Conservation (phyloP, 1,140 invertebrate genomes). For the Bombus cullumanus region DNA sequence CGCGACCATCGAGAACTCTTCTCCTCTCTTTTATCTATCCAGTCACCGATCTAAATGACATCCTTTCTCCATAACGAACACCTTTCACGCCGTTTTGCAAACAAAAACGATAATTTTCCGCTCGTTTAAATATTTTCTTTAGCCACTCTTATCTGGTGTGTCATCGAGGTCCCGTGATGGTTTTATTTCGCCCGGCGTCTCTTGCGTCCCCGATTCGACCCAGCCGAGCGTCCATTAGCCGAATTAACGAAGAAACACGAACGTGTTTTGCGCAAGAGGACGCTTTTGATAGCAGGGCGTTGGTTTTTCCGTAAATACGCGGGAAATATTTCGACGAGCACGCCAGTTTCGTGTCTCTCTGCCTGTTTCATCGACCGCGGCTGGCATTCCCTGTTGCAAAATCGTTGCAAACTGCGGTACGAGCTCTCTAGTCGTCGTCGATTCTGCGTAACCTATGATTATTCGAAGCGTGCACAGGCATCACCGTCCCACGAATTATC, state of each 20-base stretch:
- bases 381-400: neutral
- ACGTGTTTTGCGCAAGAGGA: neutral
- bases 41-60: neutral
- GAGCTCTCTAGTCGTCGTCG: neutral
- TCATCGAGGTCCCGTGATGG: neutral
- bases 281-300: neutral
- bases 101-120: neutral
- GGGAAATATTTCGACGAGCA: neutral
- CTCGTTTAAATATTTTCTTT: neutral
- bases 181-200: neutral
- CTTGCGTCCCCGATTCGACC: neutral
- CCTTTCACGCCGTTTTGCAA: neutral
- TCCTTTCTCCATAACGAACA: neutral
- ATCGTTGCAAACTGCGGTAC: neutral
- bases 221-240: slow-evolving; percentile 2
- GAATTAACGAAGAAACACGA: slow-evolving; percentile 27
- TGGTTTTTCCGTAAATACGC: slow-evolving; percentile 3
- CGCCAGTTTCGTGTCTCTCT: neutral
- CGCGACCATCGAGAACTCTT: neutral
- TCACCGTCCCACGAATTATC: slow-evolving; percentile 14
- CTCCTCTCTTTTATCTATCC: neutral
- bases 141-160: neutral
- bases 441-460: slow-evolving; percentile 11
- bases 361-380: neutral
- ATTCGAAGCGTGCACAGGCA: neutral